Evolutionary conservation across 2,113 vertebrate species (phyloP), one percentile per base, ranked within the genome.

Genomic region (Poeciliopsis occidentalis): DNA sequence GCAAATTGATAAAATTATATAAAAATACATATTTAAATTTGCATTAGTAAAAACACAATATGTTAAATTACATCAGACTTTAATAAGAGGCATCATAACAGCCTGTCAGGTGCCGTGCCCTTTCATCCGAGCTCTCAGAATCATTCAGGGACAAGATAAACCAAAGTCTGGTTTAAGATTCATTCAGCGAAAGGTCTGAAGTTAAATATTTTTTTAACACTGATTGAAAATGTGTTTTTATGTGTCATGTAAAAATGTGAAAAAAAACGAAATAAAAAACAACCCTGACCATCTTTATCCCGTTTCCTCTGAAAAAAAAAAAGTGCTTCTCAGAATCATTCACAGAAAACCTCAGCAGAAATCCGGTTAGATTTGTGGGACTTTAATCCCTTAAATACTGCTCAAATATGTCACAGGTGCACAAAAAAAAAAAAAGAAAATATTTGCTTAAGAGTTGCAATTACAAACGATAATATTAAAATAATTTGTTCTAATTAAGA

Each of bases 141-240:
- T 86, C 82, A 86, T 78, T 76, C 41, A 71, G 76, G 76, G 60
- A 67, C 7, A 75, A 66, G 60, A 13, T 60, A 15, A 12, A 44
- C 44, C 39, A 61, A 51, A 12, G 29, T 70, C 12, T 77, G 39
- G 75, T 81, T 78, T 54, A 67, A 69, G 11, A 84, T 67, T 67
- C 2, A 57, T 66, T 64, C 8, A 60, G 44, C 10, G 0, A 37
- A 37, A 37, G 34, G 10, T 61, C 12, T 66, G 32, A 15, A 4
- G 54, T 15, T n/a, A 41, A 15, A 41, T 22, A 69, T 19, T 60
- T 66, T 69, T 37, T 29, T 12, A 71, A 77, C 70, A 71, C 67
- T 34, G 69, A 60, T 31, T 17, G 19, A 15, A 24, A 62, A 71
- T 7, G 5, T 47, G 3, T 19, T 47, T 47, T 47, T 67, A n/a